A percentile compares a stretch with the other conserved stretches of the same genome.
Evolutionary conservation across 2,797 vertebrate genomes (phyloP).

Genomic region (Epinephelus coioides): DNA sequence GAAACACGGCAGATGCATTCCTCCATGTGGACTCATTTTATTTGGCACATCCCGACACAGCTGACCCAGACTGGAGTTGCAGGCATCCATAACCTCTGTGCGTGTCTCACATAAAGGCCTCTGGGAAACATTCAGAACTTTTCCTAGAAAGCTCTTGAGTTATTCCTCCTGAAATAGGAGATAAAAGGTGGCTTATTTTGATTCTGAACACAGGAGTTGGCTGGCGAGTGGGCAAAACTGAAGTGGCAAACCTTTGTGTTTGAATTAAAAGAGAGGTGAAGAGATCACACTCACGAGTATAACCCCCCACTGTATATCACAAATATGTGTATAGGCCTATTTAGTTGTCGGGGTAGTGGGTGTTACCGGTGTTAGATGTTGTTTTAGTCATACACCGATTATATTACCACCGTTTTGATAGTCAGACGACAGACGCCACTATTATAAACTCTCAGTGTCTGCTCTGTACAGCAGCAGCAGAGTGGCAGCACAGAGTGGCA

Average conservation of each 20-base stretch:
- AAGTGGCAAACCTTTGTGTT: conserved; percentile 4
- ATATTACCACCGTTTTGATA: too few relatives aligned
- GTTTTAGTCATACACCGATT: too few relatives aligned
- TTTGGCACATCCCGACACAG: conserved; percentile 54
- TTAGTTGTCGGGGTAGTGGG: background rate
- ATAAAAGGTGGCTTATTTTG: conserved; percentile 21
- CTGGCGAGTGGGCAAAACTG: background rate
- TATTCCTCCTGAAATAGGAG: background rate
- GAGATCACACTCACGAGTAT: background rate
- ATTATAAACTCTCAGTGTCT: too few relatives aligned
- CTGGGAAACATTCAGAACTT: conserved; percentile 42
- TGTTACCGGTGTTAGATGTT: too few relatives aligned
- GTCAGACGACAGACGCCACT: too few relatives aligned
- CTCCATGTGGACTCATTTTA: conserved; percentile 48
- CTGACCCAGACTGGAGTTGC: conserved; percentile 52
- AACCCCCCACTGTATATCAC: background rate
- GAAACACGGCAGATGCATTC: conserved; percentile 48
- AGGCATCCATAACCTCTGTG: conserved; percentile 38
- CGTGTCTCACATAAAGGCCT: conserved; percentile 31
- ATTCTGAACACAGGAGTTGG: conserved; percentile 10
- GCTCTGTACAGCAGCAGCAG: too few relatives aligned
- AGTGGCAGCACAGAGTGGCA: too few relatives aligned
- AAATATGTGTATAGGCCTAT: background rate
- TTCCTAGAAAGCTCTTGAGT: conserved; percentile 57
- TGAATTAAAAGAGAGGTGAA: background rate